Base-by-base conservation (phyloP, 2,888 invertebrate species). In the Brassicogethes aeneus region DNA sequence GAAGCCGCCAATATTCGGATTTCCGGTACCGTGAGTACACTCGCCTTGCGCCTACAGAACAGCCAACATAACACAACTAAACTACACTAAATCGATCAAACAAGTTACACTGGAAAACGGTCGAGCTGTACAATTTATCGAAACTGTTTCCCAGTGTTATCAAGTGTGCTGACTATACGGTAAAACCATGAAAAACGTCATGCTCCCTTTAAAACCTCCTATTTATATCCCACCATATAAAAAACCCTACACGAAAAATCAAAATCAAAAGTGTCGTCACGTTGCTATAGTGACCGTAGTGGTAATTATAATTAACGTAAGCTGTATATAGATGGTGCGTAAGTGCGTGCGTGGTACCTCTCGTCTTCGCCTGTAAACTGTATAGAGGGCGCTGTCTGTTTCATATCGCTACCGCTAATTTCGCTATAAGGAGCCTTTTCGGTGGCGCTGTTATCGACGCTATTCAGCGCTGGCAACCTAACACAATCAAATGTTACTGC, bases 1-100 rank as follows among this genome's bases (percentile, higher is more conserved):
- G 85, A 85, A 58, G 86, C 83, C 65, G 85, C 84, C 75, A 85
- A 73, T 61, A 87, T 82, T 62, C 85, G 82, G 64, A 87, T 86
- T 76, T 84, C 84, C 52, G 86, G 86, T 55, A 85, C 77, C 70
- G 80, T 77, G 76, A 82, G 75, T 67, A 80, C 76, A 74, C 79
- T 80, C 75, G 77, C 74, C 72, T 79, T 80, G 72, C 77, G 77
- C 73, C 78, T 79, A 69, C 50, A 54, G 7, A n/a, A n/a, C 52
- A 60, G 64, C 64, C 60, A 66, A 63, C 62, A 64, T 56, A 64
- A 57, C 59, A 32, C 32, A 32, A 23, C 23, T 23, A 23, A 10
- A 10, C 7, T 23, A 23, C 23, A 39, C 10, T 7, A 5, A 23
- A 10, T 5, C 23, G 10, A 23, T 10, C n/a, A n/a, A n/a, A n/a